Base-by-base conservation (phyloP, 2,797 vertebrate species). In the Pseudochaenichthys georgianus region DNA sequence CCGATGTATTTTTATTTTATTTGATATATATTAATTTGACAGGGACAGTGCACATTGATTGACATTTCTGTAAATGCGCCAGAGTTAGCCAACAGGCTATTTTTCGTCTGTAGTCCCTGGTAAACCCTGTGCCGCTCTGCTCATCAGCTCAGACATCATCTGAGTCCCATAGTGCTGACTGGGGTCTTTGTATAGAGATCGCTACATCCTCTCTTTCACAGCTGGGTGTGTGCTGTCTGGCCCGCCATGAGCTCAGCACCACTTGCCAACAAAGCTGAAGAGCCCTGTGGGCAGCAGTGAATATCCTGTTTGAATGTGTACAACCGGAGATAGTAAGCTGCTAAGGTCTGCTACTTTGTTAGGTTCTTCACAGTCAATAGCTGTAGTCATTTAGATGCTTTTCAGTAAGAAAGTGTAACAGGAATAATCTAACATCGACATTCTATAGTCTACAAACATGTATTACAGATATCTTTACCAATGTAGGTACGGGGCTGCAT, bases 131-230 rank as follows among this genome's bases (percentile, higher is more conserved):
- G 23, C 84, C 43, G 57, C 66, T 64, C 47, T 54, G 77, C 82
- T 83, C 88, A 83, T 90, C 80, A 83, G 70, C 57, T 73, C 87
- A 75, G 84, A 85, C 84, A 77, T 87, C 85, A 83, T 89, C 85
- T 89, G 70, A 88, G 86, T 70, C 65, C 23, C 70, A 80, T 75
- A 88, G 53, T 81, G 91, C 91, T 92, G 92, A 93, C 78, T 77
- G 67, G 48, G 62, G 73, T 55, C 73, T 88, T 92, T 93, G 88
- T 87, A 83, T 84, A 80, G 75, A 85, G 80, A 81, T 60, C 34
- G 64, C 34, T 38, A 38, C 34, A 38, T 6, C 83, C 74, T 81
- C 71, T 81, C 78, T 83, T 81, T 83, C 70, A 77, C 65, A 81
- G 83, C 75, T 69, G 77, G 77, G 73, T 77, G 78, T 46, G 13